Evolutionary conservation across 2,888 invertebrate genomes (phyloP).

Genomic region (Agriopis leucophaearia): DNA sequence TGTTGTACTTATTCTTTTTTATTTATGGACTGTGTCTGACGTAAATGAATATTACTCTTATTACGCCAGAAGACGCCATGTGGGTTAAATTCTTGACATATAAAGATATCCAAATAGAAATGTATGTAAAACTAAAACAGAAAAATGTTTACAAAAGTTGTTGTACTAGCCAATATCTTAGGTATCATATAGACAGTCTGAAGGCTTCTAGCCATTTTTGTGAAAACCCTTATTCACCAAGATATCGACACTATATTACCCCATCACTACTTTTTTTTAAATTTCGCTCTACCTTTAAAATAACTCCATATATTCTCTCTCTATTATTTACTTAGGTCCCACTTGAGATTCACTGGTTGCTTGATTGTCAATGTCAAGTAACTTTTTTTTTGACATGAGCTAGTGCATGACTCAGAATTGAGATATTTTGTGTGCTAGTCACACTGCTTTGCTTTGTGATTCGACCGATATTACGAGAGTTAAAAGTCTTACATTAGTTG

Average conservation of each 20-base stretch:
- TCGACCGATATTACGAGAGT: not conserved
- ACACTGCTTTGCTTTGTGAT: not conserved
- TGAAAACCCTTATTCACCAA: not conserved
- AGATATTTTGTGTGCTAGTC: conserved; percentile 15
- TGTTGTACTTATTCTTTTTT: too few relatives aligned
- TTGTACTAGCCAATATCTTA: too few relatives aligned
- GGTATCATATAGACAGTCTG: too few relatives aligned
- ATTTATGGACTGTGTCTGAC: too few relatives aligned
- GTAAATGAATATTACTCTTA: too few relatives aligned
- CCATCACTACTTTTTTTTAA: not conserved
- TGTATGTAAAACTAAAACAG: too few relatives aligned
- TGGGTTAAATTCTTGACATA: too few relatives aligned
- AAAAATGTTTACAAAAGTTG: too few relatives aligned
- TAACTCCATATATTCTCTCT: conserved; percentile 18
- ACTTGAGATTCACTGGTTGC: conserved; percentile 17
- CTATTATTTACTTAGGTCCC: conserved; percentile 31
- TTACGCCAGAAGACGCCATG: too few relatives aligned
- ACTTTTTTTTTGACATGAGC: conserved; percentile 6
- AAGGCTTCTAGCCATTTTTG: too few relatives aligned
- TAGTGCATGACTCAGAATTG: conserved; percentile 20
- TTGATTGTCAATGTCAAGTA: conserved; percentile 19
- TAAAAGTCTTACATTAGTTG: too few relatives aligned
- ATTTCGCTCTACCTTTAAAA: conserved; percentile 12
- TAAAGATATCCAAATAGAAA: too few relatives aligned
- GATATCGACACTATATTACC: not conserved